Percentiles rank a stretch among this genome's conserved stretches.
Conservation (phyloP, 2,797 vertebrate genomes). For the Ctenochaetus hawaiiensis region DNA sequence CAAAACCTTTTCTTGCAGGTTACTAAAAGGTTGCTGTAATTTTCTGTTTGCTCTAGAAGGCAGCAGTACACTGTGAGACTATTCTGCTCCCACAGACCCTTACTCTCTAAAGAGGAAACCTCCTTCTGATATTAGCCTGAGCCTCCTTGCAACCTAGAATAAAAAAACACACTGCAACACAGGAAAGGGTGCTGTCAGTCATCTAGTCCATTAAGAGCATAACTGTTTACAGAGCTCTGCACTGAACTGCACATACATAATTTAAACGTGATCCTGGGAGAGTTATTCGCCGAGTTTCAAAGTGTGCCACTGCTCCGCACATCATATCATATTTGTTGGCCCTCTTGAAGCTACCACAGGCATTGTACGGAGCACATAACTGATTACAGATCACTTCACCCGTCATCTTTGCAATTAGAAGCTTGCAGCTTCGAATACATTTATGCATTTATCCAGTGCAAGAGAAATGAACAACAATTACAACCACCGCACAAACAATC, state of each 20-base stretch:
- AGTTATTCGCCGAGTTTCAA: constrained; percentile 63
- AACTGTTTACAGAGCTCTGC: constrained; percentile 81
- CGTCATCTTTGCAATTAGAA: constrained; percentile 63
- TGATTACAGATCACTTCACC: constrained; percentile 53
- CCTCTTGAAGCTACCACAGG: constrained; percentile 48
- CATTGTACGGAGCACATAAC: constrained; percentile 5
- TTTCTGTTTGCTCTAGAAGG: constrained; percentile 26
- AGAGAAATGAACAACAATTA: constrained; percentile 60
- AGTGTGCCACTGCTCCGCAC: constrained; percentile 55
- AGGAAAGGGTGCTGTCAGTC: constrained; percentile 73
- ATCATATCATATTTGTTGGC: constrained; percentile 55
- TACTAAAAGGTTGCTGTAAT: constrained; percentile 8
- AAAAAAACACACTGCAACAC: constrained; percentile 21
- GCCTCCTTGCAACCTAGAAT: constrained; percentile 37
- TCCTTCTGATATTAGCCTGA: constrained; percentile 27
- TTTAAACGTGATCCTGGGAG: constrained; percentile 77
- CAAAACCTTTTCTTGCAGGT: not conserved
- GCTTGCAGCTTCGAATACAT: constrained; percentile 39
- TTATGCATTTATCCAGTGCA: constrained; percentile 44
- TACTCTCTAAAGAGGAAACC: constrained; percentile 28
- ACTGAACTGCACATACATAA: constrained; percentile 82
- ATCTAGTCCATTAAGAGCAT: constrained; percentile 80
- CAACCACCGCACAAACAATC: constrained; percentile 35
- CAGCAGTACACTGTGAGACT: not conserved
- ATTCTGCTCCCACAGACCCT: not conserved